These are phyloP conservation scores for Trogon surrucura DNA, from an alignment of 2,113 vertebrate genomes.

Conservation along the genomic window DNA sequence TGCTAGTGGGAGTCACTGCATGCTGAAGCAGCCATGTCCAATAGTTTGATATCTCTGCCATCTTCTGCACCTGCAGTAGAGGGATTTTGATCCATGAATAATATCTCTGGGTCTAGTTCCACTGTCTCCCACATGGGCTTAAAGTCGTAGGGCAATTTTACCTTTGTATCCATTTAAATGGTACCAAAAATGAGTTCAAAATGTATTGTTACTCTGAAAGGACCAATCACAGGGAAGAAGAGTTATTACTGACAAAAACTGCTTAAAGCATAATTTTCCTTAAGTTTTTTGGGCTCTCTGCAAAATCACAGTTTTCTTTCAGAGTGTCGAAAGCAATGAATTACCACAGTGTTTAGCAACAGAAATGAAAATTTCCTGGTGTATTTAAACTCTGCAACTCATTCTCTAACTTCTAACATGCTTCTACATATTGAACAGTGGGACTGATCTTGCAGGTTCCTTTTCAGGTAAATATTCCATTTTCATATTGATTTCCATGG, in stretches of 20 bases:
- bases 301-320: background rate
- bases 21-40: background rate
- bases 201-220: background rate
- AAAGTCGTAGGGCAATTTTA: background rate
- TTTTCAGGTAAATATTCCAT: background rate
- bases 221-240: background rate
- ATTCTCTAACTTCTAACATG: background rate
- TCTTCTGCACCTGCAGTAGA: background rate
- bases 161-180: background rate
- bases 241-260: background rate
- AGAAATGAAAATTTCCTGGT: background rate
- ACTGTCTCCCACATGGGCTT: background rate
- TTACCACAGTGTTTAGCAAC: background rate
- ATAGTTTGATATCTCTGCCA: background rate
- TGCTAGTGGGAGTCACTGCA: background rate
- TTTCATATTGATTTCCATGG: background rate
- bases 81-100: background rate
- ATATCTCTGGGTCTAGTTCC: background rate
- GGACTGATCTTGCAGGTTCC: background rate
- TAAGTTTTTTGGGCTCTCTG: background rate
- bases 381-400: background rate
- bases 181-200: background rate
- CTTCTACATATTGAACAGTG: background rate
- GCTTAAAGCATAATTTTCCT: background rate
- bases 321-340: background rate